Conservation (phyloP, 1,140 invertebrate species). For the Cyphomyrmex costatus region DNA sequence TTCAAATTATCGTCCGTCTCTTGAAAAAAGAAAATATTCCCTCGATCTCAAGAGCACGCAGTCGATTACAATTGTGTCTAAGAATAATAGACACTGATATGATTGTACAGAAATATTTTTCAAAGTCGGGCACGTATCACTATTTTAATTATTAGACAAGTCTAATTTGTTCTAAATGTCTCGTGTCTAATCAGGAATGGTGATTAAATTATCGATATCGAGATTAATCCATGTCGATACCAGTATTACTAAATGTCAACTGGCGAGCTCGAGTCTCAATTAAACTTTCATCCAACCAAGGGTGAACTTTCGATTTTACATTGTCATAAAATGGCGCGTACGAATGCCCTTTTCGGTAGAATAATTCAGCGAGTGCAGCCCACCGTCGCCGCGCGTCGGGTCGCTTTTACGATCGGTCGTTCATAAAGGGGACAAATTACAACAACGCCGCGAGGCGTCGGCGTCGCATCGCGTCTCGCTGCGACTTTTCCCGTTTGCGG, state of each 20-base stretch:
- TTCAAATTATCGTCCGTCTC: conserved; percentile 51
- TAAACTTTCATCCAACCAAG: conserved; percentile 42
- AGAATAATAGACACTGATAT: conserved; percentile 36
- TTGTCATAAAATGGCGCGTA: conserved; percentile 62
- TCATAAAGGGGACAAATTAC: conserved; percentile 66
- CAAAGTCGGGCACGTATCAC: not conserved
- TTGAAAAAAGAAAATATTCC: conserved; percentile 29
- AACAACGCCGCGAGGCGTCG: conserved; percentile 49
- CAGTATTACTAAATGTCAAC: not conserved
- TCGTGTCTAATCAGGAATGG: not conserved
- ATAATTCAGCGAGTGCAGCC: conserved; percentile 47
- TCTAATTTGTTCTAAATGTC: not conserved
- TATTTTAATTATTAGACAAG: not conserved
- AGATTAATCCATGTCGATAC: conserved; percentile 34
- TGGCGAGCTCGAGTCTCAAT: conserved; percentile 44
- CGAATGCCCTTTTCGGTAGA: conserved; percentile 44
- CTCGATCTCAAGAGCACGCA: conserved; percentile 2
- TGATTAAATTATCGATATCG: conserved; percentile 17
- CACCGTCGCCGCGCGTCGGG: too few species aligned
- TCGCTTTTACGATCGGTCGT: conserved; percentile 68
- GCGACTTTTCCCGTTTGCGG: conserved; percentile 44
- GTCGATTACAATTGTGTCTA: conserved; percentile 12
- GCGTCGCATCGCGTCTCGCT: conserved; percentile 20
- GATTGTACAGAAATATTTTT: conserved; percentile 30
- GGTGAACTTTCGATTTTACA: conserved; percentile 54